Base-by-base conservation (phyloP, 2,888 invertebrate genomes). In the Philopedon plagiatum region DNA sequence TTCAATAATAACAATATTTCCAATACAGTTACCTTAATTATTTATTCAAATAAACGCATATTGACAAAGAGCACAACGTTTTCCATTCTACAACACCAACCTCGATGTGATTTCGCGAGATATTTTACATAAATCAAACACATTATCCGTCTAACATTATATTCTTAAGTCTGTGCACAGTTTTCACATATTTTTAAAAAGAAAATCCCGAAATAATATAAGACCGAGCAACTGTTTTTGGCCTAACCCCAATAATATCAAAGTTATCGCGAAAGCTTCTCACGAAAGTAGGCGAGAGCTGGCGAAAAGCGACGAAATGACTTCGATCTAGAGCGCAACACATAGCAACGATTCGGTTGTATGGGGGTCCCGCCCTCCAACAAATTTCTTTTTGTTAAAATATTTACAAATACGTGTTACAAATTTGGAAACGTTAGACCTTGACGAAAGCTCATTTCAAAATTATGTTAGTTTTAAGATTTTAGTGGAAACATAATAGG, bases 161-260 rank as follows among this genome's bases (percentile, higher is more conserved):
- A 9, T 11, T 23, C 29, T 18, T n/a, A 4, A 54, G 29, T 54
- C 13, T 54, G 9, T 9, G 23, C 29, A 54, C 51, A 29, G 29
- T 54, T 54, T 54, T 54, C 51, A 54, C 51, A 54, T 54, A 54
- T 29, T 23, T 51, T 54, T 23, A 18, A 15, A 29, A 29, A 29
- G 51, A 54, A 54, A 54, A 29, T 29, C n/a, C 51, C 29, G 51
- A 54, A 54, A 54, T 54, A 54, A 54, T 54, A 11, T 21, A 29
- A 29, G 21, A 29, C 29, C 19, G 49, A 32, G 32, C 46, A 34
- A 32, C 34, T 21, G 49, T 62, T 32, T 44, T 62, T 44, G 62
- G 62, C 62, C 62, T 62, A 62, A 62, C 62, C 62, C 62, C 62
- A 46, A 62, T 61, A 62, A 62, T 49, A 46, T 44, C 46, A 62